Evolutionary conservation across 2,113 vertebrate genomes (phyloP), one percentile per base, ranked within the genome.

Genomic region (Muntiacus muntjak): DNA sequence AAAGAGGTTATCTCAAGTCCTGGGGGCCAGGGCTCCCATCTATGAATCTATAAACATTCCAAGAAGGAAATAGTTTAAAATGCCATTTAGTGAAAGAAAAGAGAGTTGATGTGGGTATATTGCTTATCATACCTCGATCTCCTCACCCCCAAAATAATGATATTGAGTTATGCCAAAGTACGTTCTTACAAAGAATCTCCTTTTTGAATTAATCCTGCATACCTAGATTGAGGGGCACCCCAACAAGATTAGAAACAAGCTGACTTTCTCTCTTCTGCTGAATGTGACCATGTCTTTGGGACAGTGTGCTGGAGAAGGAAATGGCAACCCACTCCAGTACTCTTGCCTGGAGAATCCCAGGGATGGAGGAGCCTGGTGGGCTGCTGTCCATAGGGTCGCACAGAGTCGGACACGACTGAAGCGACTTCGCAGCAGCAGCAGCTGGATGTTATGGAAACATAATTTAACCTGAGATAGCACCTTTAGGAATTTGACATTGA

Each of bases 321-420:
- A 67, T 67, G 33, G 62, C 62, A 17, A 67, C 16, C 33, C 33
- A 67, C 33, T 67, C 16, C 33, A 67, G 62, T n/a, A 17, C 9
- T 67, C 62, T 67, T n/a, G 33, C 33, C 16, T 19, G 9, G 62
- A 67, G 16, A 67, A 67, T 67, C 7, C 16, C 9, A 3, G 17
- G 33, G 62, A 67, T 0, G 3, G 62, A n/a, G 8, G 33, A n/a
- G 16, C 62, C 7, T n/a, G 33, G 62, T 64, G 7, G 7, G 33
- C 62, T n/a, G 7, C 62, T 19, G 16, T 67, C 62, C 7, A 17
- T 2, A 9, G 16, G 7, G 33, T n/a, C 0, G 3, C 62, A 17
- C 33, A n/a, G 62, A n/a, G 62, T 67, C 0, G 0, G 16, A 71
- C 19, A 71, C 0, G 2, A 71, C 64, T 71, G 64, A 36, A 36